These are phyloP conservation scores for Hippocampus abdominalis DNA, from an alignment of 2,113 vertebrate species.

Conservation along the genomic window DNA sequence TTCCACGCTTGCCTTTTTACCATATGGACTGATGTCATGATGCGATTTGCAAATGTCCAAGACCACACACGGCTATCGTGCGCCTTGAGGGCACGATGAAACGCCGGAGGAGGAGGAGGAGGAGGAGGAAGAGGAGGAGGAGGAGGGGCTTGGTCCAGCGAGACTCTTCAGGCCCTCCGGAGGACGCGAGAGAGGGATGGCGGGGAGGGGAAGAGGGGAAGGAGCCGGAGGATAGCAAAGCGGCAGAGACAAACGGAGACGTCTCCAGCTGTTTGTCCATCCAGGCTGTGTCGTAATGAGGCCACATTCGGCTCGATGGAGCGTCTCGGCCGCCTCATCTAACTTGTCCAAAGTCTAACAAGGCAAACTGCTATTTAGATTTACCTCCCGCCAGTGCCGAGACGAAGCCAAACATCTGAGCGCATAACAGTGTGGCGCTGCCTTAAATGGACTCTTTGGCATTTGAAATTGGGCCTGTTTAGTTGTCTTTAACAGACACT, in stretches of 20 bases:
- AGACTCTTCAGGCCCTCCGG: constrained; percentile 58
- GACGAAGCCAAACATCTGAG: constrained; percentile 58
- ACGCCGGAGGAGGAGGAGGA: neutral
- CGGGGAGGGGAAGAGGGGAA: constrained; percentile 38
- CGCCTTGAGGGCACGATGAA: neutral
- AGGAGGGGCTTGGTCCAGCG: constrained; percentile 31
- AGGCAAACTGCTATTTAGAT: constrained; percentile 69
- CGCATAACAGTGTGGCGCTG: constrained; percentile 57
- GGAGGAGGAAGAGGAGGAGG: too few species aligned
- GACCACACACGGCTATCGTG: neutral
- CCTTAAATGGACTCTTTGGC: constrained; percentile 67
- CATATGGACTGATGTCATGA: neutral
- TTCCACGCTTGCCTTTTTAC: too few species aligned
- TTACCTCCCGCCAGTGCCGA: constrained; percentile 54
- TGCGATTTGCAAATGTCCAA: neutral
- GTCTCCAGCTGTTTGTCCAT: constrained; percentile 72
- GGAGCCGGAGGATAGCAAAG: constrained; percentile 43
- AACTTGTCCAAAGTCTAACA: constrained; percentile 69
- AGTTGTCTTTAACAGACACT: constrained; percentile 65
- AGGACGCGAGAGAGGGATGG: constrained; percentile 32
- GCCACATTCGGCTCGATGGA: constrained; percentile 62
- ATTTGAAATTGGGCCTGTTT: constrained; percentile 60
- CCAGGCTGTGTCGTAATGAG: constrained; percentile 71
- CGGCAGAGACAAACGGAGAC: constrained; percentile 48
- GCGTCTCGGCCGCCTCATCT: constrained; percentile 70